Evolutionary conservation across 2,797 vertebrate species (phyloP).

Genomic region (Enteromius afrohamiltoni): DNA sequence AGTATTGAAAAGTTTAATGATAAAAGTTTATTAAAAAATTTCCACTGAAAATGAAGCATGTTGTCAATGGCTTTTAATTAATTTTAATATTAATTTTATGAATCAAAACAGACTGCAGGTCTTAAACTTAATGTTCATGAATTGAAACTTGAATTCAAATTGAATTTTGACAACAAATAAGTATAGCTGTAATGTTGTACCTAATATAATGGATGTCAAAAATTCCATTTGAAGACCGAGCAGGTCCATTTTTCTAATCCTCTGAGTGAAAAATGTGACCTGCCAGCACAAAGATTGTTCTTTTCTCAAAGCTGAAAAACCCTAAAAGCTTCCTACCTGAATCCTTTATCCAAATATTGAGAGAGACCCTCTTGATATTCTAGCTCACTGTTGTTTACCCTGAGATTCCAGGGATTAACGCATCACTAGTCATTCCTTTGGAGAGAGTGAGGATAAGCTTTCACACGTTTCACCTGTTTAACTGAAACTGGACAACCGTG

Average conservation of each 20-base stretch:
- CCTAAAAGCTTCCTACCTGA: conserved; percentile 73
- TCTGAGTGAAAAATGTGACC: conserved; percentile 71
- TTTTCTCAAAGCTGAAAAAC: conserved; percentile 74
- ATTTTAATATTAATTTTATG: not conserved
- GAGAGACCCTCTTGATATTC: conserved; percentile 77
- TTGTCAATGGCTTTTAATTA: not conserved
- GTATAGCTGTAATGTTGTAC: not conserved
- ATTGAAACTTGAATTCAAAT: not conserved
- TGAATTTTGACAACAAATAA: not conserved
- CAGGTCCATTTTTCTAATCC: conserved; percentile 46
- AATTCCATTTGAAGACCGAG: conserved; percentile 8
- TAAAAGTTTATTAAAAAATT: not conserved
- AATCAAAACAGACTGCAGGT: not conserved
- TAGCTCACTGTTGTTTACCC: conserved; percentile 73
- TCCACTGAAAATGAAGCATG: not conserved
- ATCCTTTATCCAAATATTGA: conserved; percentile 83
- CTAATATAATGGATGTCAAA: conserved; percentile 3
- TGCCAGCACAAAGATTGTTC: conserved; percentile 72
- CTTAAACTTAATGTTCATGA: not conserved
- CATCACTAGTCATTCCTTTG: conserved; percentile 65
- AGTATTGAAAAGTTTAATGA: not conserved
- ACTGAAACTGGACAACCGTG: not conserved
- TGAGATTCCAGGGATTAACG: conserved; percentile 77
- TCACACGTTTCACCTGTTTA: conserved; percentile 52
- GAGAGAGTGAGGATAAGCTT: conserved; percentile 58